Percentiles rank a stretch among this genome's conserved stretches.
Evolutionary conservation across 2,113 vertebrate genomes (phyloP).

Genomic region (Proteles cristata): DNA sequence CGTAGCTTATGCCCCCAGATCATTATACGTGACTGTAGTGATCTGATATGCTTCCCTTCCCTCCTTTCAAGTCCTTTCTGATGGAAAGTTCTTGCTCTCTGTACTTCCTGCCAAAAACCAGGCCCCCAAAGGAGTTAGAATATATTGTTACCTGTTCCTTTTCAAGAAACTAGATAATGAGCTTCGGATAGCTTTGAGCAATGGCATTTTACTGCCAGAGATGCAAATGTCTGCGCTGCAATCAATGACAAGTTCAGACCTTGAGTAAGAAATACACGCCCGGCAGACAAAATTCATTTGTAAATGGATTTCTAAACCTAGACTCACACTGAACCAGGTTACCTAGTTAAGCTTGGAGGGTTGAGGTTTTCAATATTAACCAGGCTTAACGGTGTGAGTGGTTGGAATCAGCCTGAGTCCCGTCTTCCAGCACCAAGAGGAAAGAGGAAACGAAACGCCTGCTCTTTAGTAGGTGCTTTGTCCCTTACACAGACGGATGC

Average conservation of each 20-base stretch:
- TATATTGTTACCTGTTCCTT: not conserved
- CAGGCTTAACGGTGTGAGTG: not conserved
- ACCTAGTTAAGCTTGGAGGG: not conserved
- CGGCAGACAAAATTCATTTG: not conserved
- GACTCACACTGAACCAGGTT: not conserved
- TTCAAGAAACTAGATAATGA: not conserved
- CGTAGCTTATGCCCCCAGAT: not conserved
- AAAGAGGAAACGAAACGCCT: not conserved
- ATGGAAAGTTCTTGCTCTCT: not conserved
- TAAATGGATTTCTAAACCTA: not conserved
- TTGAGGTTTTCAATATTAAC: not conserved
- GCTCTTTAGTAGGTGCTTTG: not conserved
- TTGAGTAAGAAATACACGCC: not conserved
- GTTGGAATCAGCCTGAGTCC: not conserved
- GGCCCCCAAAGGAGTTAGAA: not conserved
- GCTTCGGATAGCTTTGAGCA: not conserved
- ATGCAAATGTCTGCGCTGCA: not conserved
- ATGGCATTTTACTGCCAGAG: not conserved
- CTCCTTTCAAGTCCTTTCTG: not conserved
- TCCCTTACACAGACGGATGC: not conserved
- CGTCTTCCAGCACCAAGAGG: not conserved
- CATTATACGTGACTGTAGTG: not conserved
- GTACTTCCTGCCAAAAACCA: not conserved
- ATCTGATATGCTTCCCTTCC: not conserved
- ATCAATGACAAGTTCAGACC: slow-evolving; percentile 5